Base-by-base conservation (phyloP, 2,888 invertebrate species). In the Cerastoderma edule region DNA sequence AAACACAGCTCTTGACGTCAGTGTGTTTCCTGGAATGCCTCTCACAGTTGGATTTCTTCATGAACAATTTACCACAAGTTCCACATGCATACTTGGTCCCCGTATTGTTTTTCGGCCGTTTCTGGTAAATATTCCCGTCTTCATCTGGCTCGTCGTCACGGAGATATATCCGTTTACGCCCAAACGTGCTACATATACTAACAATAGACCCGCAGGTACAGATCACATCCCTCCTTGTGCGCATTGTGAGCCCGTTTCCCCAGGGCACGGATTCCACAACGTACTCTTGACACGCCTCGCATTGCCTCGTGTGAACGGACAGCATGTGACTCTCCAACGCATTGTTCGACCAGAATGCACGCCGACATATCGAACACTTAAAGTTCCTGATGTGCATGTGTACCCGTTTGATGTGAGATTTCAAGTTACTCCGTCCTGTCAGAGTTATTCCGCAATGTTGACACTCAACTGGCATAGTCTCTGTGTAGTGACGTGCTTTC, bases 81-180 rank as follows among this genome's bases (percentile, higher is more conserved):
- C 78, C 81, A 76, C 81, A 81, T 6, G 81, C 81, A 71, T 81
- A 81, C 56, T 81, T 81, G 6, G 81, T 81, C 28, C 80, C 80
- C 3, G 65, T 30, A 28, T 69, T 73, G 4, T 78, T 67, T 50
- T 81, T 81, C 4, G 24, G 46, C 27, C 68, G 69, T 3, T 66
- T 30, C 3, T 48, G 35, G 19, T 50, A 68, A 10, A 72, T 13
- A 53, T 75, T 68, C 22, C 75, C 75, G 16, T 72, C 69, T 24
- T 77, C 76, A 30, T 76, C 76, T 0, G 73, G 67, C 44, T 78
- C 75, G 65, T 78, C 75, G 27, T 75, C 75, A 0, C 73, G 48
- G 19, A 80, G 54, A 44, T 76, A 78, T 53, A 63, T 44, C 39
- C 78, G 28, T 8, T 60, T 63, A 2, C 81, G 57, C 6, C 81